Evolutionary conservation across 2,797 vertebrate species (phyloP).

Genomic region (Caiman crocodilus): DNA sequence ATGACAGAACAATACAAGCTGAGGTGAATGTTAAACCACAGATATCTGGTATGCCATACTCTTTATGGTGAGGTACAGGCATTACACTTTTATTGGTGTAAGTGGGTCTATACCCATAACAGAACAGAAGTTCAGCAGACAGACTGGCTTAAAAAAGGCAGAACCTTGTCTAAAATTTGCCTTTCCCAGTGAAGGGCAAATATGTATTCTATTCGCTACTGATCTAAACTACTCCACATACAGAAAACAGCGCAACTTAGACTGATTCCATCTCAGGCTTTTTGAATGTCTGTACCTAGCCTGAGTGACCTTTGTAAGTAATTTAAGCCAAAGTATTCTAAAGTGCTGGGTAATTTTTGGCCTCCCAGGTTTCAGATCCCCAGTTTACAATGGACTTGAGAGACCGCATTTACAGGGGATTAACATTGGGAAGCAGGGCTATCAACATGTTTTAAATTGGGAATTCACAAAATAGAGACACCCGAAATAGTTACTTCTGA

Average conservation of each 20-base stretch:
- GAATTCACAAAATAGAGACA: neutral
- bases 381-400: neutral
- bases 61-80: neutral
- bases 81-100: too few relatives aligned
- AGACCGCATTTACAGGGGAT: neutral
- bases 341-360: slow-evolving; percentile 52
- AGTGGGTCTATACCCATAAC: too few relatives aligned
- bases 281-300: too few relatives aligned
- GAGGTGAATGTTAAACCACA: neutral
- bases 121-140: too few relatives aligned
- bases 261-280: too few relatives aligned
- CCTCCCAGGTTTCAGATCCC: neutral
- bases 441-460: neutral
- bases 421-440: neutral
- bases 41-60: neutral
- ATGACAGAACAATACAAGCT: neutral
- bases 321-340: slow-evolving; percentile 19
- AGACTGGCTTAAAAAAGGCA: too few relatives aligned
- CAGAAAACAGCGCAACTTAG: too few relatives aligned
- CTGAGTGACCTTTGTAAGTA: too few relatives aligned
- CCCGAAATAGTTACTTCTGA: neutral
- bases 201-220: too few relatives aligned
- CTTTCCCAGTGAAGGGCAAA: too few relatives aligned
- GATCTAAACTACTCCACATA: too few relatives aligned
- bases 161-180: too few relatives aligned